These are phyloP conservation scores for Corythoichthys intestinalis DNA, from an alignment of 2,113 vertebrate genomes.

Conservation along the genomic window DNA sequence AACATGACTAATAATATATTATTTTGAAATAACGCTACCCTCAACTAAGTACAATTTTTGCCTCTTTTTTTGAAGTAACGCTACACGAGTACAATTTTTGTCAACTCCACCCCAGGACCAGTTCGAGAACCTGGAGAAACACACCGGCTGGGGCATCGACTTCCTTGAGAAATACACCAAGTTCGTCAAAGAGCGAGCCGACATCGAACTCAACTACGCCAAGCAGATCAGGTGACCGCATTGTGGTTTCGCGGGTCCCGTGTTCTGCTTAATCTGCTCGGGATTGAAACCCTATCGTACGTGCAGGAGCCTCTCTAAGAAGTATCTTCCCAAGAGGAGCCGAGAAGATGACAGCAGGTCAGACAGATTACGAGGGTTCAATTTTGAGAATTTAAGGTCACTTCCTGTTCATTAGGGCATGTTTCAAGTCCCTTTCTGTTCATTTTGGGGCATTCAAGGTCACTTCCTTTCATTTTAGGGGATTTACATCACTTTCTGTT, in stretches of 20 bases:
- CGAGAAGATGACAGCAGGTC: slow-evolving; percentile 93
- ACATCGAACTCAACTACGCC: slow-evolving; percentile 74
- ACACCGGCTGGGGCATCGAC: slow-evolving; percentile 75
- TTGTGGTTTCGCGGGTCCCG: neutral
- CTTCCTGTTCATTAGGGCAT: too few relatives aligned
- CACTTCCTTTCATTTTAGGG: too few relatives aligned
- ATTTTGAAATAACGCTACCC: too few relatives aligned
- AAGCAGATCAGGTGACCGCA: slow-evolving; percentile 68
- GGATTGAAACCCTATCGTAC: neutral
- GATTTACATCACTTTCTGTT: too few relatives aligned
- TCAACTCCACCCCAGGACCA: slow-evolving; percentile 61
- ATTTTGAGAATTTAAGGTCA: too few relatives aligned
- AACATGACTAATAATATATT: too few relatives aligned
- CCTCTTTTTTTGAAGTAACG: too few relatives aligned
- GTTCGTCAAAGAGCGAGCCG: slow-evolving; percentile 71
- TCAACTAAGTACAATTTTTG: too few relatives aligned
- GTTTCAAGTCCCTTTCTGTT: too few relatives aligned
- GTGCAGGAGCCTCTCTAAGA: slow-evolving; percentile 91
- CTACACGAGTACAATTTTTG: neutral
- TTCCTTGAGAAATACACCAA: slow-evolving; percentile 74
- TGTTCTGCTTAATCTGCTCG: too few relatives aligned
- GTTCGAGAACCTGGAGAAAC: slow-evolving; percentile 74
- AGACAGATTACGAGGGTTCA: slow-evolving; percentile 13
- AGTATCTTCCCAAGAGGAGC: slow-evolving; percentile 93
- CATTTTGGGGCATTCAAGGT: too few relatives aligned